Evolutionary conservation across 2,888 invertebrate genomes (phyloP).

Genomic region (Trichogramma dendrolimi): DNA sequence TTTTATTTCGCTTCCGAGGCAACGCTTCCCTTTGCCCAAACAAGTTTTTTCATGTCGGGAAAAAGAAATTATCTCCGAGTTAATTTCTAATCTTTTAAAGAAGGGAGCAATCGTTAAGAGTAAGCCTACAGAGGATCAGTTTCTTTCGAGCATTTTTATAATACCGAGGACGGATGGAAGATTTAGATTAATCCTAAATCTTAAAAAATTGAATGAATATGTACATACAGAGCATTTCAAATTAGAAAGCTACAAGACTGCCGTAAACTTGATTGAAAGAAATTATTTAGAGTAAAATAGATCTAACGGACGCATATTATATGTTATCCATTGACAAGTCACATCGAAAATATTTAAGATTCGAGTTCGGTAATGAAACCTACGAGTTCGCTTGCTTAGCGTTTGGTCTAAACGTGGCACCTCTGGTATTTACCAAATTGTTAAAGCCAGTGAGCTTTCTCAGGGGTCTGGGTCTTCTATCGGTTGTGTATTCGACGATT

Average conservation of each 20-base stretch:
- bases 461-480: background rate
- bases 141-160: slow-evolving; percentile 24
- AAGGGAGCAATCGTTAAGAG: slow-evolving; percentile 21
- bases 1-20: slow-evolving; percentile 3
- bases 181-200: slow-evolving; percentile 25
- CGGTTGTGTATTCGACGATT: slow-evolving; percentile 3
- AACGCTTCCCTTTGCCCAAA: background rate
- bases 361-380: slow-evolving; percentile 11
- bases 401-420: background rate
- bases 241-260: slow-evolving; percentile 24
- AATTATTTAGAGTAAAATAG: slow-evolving; percentile 20
- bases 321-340: slow-evolving; percentile 10
- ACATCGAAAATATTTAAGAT: slow-evolving; percentile 22
- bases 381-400: slow-evolving; percentile 27
- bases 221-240: slow-evolving; percentile 24
- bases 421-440: slow-evolving; percentile 5
- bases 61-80: background rate
- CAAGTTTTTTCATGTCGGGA: background rate
- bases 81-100: slow-evolving; percentile 1
- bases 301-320: slow-evolving; percentile 27
- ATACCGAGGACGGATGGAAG: too few species aligned
- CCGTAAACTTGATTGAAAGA: slow-evolving; percentile 7
- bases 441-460: slow-evolving; percentile 1
- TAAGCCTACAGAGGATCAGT: slow-evolving; percentile 11
- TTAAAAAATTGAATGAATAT: slow-evolving; percentile 25